Evolutionary conservation across 2,888 invertebrate species (phyloP), one percentile per base, ranked within the genome.

Genomic region (Melolontha melolontha): DNA sequence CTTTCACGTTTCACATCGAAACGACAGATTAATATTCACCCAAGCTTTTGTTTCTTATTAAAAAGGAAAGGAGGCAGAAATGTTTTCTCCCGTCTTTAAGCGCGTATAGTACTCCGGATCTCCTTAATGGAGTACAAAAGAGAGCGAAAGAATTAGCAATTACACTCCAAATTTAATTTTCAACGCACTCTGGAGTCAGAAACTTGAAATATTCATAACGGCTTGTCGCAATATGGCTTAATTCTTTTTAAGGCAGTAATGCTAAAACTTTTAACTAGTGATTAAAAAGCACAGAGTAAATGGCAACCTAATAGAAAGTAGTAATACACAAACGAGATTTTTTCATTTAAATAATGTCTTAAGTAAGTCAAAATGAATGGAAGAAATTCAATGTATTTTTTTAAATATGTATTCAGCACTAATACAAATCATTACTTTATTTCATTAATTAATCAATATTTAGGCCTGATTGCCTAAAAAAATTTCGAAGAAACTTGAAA

Each of bases 151-250:
- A 59, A 59, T 59, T 59, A 59, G 59, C 59, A 59, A 44, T 59
- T 47, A 59, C 44, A 59, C 44, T 44, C 59, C 59, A 59, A 59
- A 59, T 59, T 59, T 59, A 59, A 44, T 59, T 59, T 59, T 47
- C 59, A 41, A 55, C 41, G 59, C 29, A 59, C 44, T 59, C 29
- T 11, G 29, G 42, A 29, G 59, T 34, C 59, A 29, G 59, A 44
- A 57, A 47, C 59, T 44, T 59, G 44, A 59, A 59, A 59, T 59
- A 59, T 59, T 59, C 59, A 59, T 59, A 59, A 44, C 44, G 47
- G 14, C 44, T 59, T 14, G 29, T 44, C 44, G 59, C 44, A 59
- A 44, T 59, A 44, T 29, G 44, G 29, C 59, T 40, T 34, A 59
- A 27, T 57, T 57, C 14, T 59, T 59, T 59, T 16, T 17, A n/a